Evolutionary conservation across 92 coral and sea anemone species (phyloP), one percentile per base, ranked within the genome.

Genomic region (Virgularia gustaviana): DNA sequence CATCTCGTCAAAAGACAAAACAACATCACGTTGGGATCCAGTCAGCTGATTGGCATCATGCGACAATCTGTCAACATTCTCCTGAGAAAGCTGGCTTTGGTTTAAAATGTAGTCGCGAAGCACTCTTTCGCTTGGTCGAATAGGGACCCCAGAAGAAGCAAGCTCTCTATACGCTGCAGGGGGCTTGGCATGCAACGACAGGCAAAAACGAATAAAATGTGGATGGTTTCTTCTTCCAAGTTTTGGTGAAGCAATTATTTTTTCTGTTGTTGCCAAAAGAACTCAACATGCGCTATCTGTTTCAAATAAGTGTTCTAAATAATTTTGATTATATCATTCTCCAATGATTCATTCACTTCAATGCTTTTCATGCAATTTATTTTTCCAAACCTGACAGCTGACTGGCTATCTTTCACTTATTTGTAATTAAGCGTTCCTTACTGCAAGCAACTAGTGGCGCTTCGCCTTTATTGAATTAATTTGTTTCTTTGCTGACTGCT

Each of bases 181-280:
- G 19, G 81, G 64, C 37, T 76, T 76, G 19, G 81, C 32, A 62
- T 79, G 74, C 56, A 76, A 27, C 29, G 81, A 28, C 57, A 73
- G 31, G 54, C 73, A 59, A 27, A 63, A 44, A 42, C 54, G 61
- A 3, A 75, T 76, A 15, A 76, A 4, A 71, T 65, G 71, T 0
- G 75, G 75, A 63, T 76, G 81, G 44, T 65, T 63, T 72, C 80
- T 65, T 77, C 76, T 81, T 11, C 77, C 75, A 64, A 72, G 52
- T 33, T 81, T 81, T 2, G 79, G 28, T 37, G 63, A 61, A 29
- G 81, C 81, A 29, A 75, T n/a, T n/a, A n/a, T n/a, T n/a, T n/a
- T n/a, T n/a, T n/a, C n/a, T n/a, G n/a, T n/a, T n/a, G n/a, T n/a
- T n/a, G n/a, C n/a, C n/a, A n/a, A n/a, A n/a, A n/a, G n/a, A n/a